phyloP scores from a whole-genome alignment of 1,140 invertebrate species.

The Drosophila kepulauana region DNA sequence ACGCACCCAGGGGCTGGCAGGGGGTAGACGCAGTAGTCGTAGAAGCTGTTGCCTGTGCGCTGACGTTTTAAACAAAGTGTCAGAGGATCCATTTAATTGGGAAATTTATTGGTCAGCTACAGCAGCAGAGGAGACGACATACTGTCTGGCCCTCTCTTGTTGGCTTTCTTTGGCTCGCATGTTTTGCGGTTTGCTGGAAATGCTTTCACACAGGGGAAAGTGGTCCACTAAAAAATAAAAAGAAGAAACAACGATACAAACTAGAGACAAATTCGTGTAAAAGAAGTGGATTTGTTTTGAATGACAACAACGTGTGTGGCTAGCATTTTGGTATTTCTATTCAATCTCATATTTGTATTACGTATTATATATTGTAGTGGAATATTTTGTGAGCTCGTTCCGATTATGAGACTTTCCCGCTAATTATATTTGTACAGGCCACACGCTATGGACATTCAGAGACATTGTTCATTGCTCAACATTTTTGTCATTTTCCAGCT shows the following conservation, averaged over 20 bases:
- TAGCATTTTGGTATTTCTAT: constrained; percentile 59
- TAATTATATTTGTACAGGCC: constrained; percentile 59
- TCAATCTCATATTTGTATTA: constrained; percentile 17
- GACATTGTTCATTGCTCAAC: constrained; percentile 59
- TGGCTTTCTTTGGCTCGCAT: constrained; percentile 63
- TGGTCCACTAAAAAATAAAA: constrained; percentile 45
- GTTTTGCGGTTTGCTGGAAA: constrained; percentile 78
- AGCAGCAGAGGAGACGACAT: constrained; percentile 66
- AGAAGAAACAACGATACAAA: constrained; percentile 21
- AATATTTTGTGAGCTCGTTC: constrained; percentile 27
- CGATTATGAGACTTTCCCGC: constrained; percentile 62
- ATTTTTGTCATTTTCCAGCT: constrained; percentile 29
- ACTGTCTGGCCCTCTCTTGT: constrained; percentile 76
- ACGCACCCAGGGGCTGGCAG: constrained; percentile 37
- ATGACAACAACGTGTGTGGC: constrained; percentile 61
- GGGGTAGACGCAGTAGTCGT: constrained; percentile 62
- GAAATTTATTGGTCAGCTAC: constrained; percentile 75
- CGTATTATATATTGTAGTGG: not conserved
- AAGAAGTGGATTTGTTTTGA: constrained; percentile 54
- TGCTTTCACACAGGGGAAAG: constrained; percentile 52
- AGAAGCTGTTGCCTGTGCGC: constrained; percentile 40
- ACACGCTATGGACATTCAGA: constrained; percentile 41
- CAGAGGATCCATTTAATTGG: constrained; percentile 81
- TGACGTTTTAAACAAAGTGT: constrained; percentile 69
- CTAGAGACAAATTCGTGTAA: constrained; percentile 64